Conservation (phyloP, 2,888 invertebrate genomes). For the Cheilosia vernalis region DNA sequence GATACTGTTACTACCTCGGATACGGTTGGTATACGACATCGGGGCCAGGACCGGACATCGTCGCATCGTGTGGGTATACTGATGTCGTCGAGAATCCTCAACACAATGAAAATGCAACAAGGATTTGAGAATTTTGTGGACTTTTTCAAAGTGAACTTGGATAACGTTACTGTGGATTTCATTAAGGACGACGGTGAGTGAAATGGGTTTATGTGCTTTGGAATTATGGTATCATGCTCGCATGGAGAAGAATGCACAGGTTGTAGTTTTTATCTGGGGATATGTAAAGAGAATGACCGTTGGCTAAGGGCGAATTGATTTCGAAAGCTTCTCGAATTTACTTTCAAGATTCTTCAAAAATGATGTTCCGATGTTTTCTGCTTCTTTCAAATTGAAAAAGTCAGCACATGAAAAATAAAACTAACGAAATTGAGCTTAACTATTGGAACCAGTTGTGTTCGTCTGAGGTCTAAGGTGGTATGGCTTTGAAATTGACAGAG, state of each 20-base stretch:
- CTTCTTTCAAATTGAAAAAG: too few species aligned
- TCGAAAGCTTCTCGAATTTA: too few species aligned
- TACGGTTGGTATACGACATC: slow-evolving; percentile 44
- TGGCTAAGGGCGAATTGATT: too few species aligned
- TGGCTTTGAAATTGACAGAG: too few species aligned
- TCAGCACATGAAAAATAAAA: too few species aligned
- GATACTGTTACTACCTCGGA: slow-evolving; percentile 34
- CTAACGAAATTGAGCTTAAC: too few species aligned
- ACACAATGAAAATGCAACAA: slow-evolving; percentile 81
- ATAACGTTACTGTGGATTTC: slow-evolving; percentile 81
- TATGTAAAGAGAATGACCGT: background rate
- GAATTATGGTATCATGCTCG: background rate
- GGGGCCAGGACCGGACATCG: slow-evolving; percentile 38
- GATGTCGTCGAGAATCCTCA: slow-evolving; percentile 79
- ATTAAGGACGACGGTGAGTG: slow-evolving; percentile 82
- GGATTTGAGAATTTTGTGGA: slow-evolving; percentile 81
- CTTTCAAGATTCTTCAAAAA: too few species aligned
- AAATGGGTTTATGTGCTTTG: background rate
- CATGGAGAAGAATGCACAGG: background rate
- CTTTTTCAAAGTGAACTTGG: slow-evolving; percentile 81
- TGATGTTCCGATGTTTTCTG: too few species aligned
- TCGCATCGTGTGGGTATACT: slow-evolving; percentile 79
- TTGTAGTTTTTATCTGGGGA: background rate
- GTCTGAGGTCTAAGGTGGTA: too few species aligned
- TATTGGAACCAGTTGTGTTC: too few species aligned